These are phyloP conservation scores for Scopus umbretta DNA, from an alignment of 2,113 vertebrate genomes.

Conservation along the genomic window DNA sequence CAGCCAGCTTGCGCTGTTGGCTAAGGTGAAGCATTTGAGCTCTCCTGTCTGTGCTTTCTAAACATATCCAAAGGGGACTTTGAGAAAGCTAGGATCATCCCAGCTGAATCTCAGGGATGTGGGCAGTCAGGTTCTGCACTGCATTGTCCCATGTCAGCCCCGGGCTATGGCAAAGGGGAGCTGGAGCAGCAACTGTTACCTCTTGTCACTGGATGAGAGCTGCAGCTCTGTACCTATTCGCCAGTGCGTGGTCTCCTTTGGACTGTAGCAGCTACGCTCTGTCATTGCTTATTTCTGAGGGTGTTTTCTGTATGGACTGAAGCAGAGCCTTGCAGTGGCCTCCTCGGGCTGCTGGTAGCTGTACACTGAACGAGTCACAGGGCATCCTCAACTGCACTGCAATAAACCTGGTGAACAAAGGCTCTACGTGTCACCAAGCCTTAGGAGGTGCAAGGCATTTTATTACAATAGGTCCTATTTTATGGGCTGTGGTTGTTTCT, in stretches of 20 bases:
- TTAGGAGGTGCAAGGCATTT: accelerated
- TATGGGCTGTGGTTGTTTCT: neutral
- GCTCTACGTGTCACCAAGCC: neutral
- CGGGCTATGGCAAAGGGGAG: neutral
- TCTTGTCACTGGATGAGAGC: neutral
- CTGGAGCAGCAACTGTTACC: neutral
- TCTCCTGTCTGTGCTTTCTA: neutral
- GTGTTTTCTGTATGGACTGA: neutral
- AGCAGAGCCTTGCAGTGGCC: neutral
- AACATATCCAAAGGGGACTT: neutral
- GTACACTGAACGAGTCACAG: neutral
- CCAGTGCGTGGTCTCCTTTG: accelerated
- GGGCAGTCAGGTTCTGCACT: neutral
- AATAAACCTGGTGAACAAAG: neutral
- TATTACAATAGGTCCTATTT: accelerated
- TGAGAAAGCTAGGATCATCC: neutral
- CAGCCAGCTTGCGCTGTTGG: neutral
- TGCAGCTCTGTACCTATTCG: accelerated
- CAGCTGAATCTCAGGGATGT: accelerated
- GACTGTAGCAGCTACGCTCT: accelerated
- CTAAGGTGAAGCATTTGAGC: neutral
- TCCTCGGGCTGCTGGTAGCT: neutral
- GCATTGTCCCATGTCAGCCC: neutral
- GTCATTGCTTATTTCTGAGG: neutral
- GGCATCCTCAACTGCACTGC: neutral